Conservation (phyloP, 2,888 invertebrate species). For the Cecidostiba fungosa region DNA sequence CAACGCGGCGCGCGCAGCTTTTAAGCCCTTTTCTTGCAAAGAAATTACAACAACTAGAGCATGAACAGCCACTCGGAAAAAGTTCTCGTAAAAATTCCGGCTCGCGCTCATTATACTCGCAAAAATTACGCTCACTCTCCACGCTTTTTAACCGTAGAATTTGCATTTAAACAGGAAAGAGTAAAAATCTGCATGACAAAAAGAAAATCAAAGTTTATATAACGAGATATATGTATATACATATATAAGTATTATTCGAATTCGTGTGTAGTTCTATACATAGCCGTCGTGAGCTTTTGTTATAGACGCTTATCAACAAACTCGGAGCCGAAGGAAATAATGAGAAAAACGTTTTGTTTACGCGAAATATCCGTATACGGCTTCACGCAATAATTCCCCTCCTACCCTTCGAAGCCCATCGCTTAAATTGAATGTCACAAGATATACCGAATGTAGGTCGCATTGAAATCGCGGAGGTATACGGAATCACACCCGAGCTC, state of each 20-base stretch:
- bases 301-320: too few relatives aligned
- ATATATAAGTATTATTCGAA: too few relatives aligned
- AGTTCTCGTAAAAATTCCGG: neutral
- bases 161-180: neutral
- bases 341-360: neutral
- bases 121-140: neutral
- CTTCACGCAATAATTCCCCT: constrained; percentile 5
- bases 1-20: neutral
- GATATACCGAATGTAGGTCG: constrained; percentile 48
- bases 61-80: constrained; percentile 5
- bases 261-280: too few relatives aligned
- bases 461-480: constrained; percentile 37
- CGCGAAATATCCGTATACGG: too few relatives aligned
- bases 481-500: constrained; percentile 25
- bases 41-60: neutral
- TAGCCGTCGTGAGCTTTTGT: too few relatives aligned
- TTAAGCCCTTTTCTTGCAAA: neutral
- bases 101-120: neutral
- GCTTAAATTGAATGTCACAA: constrained; percentile 49
- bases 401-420: constrained; percentile 40
- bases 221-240: neutral
- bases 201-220: neutral
- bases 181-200: neutral
- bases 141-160: neutral
- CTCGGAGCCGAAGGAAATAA: neutral